phyloP scores from a whole-genome alignment of 1,140 invertebrate genomes.

The Zaprionus camerounensis region DNA sequence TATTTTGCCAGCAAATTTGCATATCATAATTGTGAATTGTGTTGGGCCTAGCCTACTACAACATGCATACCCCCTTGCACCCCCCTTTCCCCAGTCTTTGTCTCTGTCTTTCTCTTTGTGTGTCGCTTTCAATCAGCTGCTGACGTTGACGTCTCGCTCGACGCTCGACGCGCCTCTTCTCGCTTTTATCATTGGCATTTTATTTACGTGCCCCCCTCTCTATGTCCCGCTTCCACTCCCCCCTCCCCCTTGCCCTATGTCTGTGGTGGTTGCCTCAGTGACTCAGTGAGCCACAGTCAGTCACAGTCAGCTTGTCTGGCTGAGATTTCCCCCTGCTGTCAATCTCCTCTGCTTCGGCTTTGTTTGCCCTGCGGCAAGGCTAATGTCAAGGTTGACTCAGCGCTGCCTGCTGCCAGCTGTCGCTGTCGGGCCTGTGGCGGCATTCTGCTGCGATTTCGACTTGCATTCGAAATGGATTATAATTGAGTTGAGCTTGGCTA shows the following conservation, averaged over 20 bases:
- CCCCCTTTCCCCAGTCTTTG: neutral
- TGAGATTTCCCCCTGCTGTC: conserved; percentile 24
- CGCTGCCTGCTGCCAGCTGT: neutral
- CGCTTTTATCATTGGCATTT: conserved; percentile 56
- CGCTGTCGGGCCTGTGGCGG: conserved; percentile 33
- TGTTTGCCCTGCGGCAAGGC: conserved; percentile 59
- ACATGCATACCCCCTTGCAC: neutral
- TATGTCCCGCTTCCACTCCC: too few species aligned
- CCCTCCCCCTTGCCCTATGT: neutral
- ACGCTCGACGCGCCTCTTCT: conserved; percentile 26
- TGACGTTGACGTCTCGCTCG: conserved; percentile 32
- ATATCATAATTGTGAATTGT: conserved; percentile 60
- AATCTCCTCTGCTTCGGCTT: conserved; percentile 23
- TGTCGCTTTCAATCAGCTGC: conserved; percentile 50
- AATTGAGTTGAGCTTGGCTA: conserved; percentile 49
- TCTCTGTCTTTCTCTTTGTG: conserved; percentile 25
- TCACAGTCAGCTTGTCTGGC: conserved; percentile 24
- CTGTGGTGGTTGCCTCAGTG: conserved; percentile 23
- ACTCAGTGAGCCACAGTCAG: conserved; percentile 33
- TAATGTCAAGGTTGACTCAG: conserved; percentile 65
- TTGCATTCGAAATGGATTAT: conserved; percentile 64
- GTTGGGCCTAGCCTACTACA: conserved; percentile 25
- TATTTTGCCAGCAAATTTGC: conserved; percentile 57
- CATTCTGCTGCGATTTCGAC: conserved; percentile 36
- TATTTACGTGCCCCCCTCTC: conserved; percentile 40